Conservation (phyloP, 2,797 vertebrate species). For the Molossus alvarezi region DNA sequence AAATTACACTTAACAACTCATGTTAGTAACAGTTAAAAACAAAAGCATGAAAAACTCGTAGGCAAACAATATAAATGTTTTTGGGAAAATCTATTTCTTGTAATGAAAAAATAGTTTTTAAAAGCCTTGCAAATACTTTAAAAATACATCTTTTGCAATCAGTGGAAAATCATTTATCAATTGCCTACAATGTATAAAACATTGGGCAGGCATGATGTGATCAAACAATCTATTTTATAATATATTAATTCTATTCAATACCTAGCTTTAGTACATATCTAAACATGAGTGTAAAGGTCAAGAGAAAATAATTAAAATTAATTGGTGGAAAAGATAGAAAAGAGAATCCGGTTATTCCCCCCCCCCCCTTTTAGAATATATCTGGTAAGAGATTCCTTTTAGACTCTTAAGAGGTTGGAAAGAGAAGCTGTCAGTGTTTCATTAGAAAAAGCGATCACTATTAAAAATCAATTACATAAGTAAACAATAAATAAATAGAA, state of each 20-base stretch:
- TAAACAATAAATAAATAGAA: neutral
- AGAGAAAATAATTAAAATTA: neutral
- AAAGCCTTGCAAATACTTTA: conserved; percentile 5
- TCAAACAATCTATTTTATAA: neutral
- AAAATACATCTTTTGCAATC: neutral
- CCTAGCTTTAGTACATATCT: neutral
- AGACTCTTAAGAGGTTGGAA: neutral
- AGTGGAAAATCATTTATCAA: neutral
- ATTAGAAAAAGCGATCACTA: neutral
- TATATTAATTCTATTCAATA: neutral
- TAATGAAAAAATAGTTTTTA: neutral
- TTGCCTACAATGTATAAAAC: neutral
- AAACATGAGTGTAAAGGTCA: neutral
- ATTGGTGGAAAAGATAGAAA: neutral
- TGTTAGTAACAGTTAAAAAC: neutral
- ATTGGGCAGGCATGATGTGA: neutral
- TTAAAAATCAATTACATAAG: neutral
- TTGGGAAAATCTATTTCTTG: neutral
- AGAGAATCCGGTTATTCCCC: neutral
- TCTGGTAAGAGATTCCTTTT: neutral
- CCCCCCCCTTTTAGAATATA: accelerated
- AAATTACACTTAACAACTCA: neutral
- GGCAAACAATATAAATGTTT: neutral
- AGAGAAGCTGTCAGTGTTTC: neutral
- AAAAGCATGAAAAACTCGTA: too few relatives aligned